Evolutionary conservation across 2,888 invertebrate genomes (phyloP), one percentile per base, ranked within the genome.

Genomic region (Tenthredo distinguenda): DNA sequence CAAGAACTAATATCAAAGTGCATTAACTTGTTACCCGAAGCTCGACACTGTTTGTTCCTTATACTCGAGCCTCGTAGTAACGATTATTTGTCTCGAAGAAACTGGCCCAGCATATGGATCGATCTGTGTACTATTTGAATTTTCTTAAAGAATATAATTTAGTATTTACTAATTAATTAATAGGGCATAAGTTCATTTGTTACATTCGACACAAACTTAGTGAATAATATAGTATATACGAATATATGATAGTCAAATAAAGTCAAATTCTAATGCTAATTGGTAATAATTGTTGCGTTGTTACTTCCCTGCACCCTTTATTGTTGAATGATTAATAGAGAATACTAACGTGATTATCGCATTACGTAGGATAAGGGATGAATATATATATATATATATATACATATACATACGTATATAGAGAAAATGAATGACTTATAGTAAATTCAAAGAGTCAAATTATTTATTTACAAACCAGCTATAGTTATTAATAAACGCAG

Each of bases 401-500:
- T 3, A 43, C 1, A 10, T 12, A 43, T 43, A 12, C 10, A 0
- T 47, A 18, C 12, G 68, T 12, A 12, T 12, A 12, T 26, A 26
- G 4, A 31, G 15, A 85, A 50, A 62, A 62, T 81, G 15, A 83
- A 72, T n/a, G 58, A 43, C 74, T 6, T 72, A 71, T 76, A 50
- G 34, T 82, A 81, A 86, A 87, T 90, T 93, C 90, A 93, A 93
- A 93, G 93, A 93, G 91, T 93, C 92, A 93, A 93, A 93, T 93
- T 92, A 91, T 93, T 92, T 93, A 93, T 93, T 93, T 93, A 93
- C 93, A 93, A 93, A 93, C 91, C 92, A 93, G 92, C 92, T 92
- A 92, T 91, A 50, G 81, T 81, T 91, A 92, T 90, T 92, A 91
- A 90, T 92, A 91, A 92, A 92, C 90, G 91, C 90, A 92, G 91